Evolutionary conservation across 35 echinoderm and acorn worm species (phyloP), one percentile per base, ranked within the genome.

Genomic region (Chiridota heheva): DNA sequence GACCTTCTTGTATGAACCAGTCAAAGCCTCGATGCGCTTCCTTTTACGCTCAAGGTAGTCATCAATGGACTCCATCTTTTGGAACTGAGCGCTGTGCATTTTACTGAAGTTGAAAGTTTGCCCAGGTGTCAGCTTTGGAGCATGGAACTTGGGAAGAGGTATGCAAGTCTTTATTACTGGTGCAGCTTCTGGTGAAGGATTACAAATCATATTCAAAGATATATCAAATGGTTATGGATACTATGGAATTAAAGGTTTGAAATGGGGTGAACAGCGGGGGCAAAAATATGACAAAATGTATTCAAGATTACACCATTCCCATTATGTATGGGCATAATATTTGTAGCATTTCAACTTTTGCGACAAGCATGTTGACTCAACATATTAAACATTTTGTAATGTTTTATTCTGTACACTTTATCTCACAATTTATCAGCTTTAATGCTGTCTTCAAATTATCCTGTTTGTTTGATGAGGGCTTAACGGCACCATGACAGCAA

Each of bases 61-160:
- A 78, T 98, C 95, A 43, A 98, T 98, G 13, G 88, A 91, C 57
- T 98, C 95, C 84, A 98, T 91, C 71, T 98, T 88, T 7, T 92
- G 70, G 44, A 92, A 88, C 2, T 82, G 69, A 41, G 70, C 75
- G 57, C 88, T 59, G 69, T 98, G 95, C 5, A 80, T 69, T 67
- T 88, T 87, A 46, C 56, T 65, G 70, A 90, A 91, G 75, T 91
- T 82, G 36, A 84, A 81, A 40, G 75, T 60, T 53, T 78, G 88
- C 28, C 79, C 85, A 7, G 89, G 85, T 1, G 93, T 90, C 12
- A 68, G 35, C 20, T 76, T 53, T 55, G 55, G 15, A 29, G 39
- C 30, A 28, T 69, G 63, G 18, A 65, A 41, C 28, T 68, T 69
- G 29, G 84, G 71, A 5, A 76, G 44, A 24, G 73, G 73, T 5